Evolutionary conservation across 1,140 invertebrate species (phyloP), one percentile per base, ranked within the genome.

Genomic region (Onthophagus taurus): DNA sequence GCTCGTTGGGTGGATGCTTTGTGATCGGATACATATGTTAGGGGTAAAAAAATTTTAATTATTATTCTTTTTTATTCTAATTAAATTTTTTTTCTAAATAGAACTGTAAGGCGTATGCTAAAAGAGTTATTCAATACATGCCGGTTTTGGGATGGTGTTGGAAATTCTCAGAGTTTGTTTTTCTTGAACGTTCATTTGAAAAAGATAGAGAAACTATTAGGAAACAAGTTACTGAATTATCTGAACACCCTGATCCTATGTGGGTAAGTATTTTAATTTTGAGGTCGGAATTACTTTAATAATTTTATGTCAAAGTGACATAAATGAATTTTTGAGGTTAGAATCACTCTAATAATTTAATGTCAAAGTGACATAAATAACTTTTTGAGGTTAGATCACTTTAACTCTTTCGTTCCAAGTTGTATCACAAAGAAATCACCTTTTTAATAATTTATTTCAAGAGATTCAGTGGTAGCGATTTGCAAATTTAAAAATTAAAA

Each of bases 101-200:
- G 87, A 91, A 91, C 65, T 90, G 88, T 51, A 96, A 96, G 76
- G 87, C 91, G 7, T 94, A 90, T 70, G 88, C 88, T 5, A 97
- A 97, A 70, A 89, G 93, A 64, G 80, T 82, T 4, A 81, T 96
- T 52, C 79, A 85, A 51, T 93, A 88, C 59, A 74, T 97, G 45
- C 93, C 93, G n/a, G 80, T 90, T 4, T 76, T 96, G 49, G 93
- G 93, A 35, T 97, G 92, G 91, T 80, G 82, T 46, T 97, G 90
- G 90, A 85, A 86, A 69, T 90, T 94, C 66, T 84, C 83, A 4
- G 92, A 96, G 65, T 85, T 83, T 68, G 83, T 95, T 45, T 96
- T 96, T 67, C 69, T 97, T 20, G 87, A 93, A 63, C 77, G 93
- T 53, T 85, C 83, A 52, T 96, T 83, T 76, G 83, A 91, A 16